phyloP scores from a whole-genome alignment of 2,797 vertebrate genomes.

The Distichodus sexfasciatus region DNA sequence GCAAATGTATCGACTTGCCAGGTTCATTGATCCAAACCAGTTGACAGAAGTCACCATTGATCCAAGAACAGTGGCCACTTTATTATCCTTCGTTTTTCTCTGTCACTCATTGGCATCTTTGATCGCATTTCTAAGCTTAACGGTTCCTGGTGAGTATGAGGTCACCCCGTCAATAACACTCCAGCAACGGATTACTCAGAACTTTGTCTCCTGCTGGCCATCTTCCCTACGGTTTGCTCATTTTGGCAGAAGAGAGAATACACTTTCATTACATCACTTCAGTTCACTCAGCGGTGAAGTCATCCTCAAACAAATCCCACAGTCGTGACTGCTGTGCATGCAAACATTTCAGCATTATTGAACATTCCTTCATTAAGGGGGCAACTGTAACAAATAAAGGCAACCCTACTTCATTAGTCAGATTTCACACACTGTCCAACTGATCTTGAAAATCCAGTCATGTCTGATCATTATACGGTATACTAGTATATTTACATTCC shows the following conservation, averaged over 20 bases:
- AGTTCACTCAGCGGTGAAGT: constrained; percentile 33
- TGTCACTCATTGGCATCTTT: neutral
- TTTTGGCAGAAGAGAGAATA: constrained; percentile 3
- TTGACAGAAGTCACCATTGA: no score
- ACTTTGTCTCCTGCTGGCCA: constrained; percentile 41
- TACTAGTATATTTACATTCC: no score
- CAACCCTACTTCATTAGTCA: no score
- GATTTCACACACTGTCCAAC: no score
- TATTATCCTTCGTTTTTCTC: neutral
- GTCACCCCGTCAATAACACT: neutral
- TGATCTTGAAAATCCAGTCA: no score
- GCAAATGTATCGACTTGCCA: neutral
- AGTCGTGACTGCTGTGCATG: constrained; percentile 50
- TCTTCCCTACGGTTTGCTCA: constrained; percentile 33
- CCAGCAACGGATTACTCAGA: constrained; percentile 3
- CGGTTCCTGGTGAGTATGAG: neutral
- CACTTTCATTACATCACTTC: constrained; percentile 20
- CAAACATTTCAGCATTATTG: constrained; percentile 54
- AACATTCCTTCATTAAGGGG: constrained; percentile 58
- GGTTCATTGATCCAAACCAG: neutral
- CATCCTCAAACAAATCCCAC: constrained; percentile 48
- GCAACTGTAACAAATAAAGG: constrained; percentile 54
- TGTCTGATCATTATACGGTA: no score
- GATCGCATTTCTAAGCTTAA: neutral
- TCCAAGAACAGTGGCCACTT: no score